These are phyloP conservation scores for Arctocebus calabarensis DNA, from an alignment of 2,797 vertebrate genomes.

Conservation along the genomic window DNA sequence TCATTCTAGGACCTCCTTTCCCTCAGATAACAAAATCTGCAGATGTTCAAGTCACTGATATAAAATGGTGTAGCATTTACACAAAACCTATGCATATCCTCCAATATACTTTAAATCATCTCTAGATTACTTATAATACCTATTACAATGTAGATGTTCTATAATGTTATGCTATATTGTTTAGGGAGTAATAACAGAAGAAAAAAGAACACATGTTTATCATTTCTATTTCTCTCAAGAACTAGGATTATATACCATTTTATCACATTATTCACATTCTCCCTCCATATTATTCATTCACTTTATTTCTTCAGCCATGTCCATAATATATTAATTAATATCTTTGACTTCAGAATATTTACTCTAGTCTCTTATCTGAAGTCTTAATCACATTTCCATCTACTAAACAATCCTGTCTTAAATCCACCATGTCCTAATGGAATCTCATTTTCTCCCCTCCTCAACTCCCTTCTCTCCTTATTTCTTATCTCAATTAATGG, in stretches of 20 bases:
- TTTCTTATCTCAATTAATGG: not conserved
- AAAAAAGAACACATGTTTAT: not conserved
- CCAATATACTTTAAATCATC: not conserved
- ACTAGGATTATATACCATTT: not conserved
- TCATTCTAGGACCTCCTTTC: not conserved
- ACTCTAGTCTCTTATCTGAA: not conserved
- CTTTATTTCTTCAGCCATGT: not conserved
- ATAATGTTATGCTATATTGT: not conserved
- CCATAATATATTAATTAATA: not conserved
- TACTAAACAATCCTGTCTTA: not conserved
- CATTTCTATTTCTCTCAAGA: not conserved
- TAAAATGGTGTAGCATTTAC: not conserved
- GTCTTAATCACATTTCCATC: not conserved
- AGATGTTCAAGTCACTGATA: not conserved
- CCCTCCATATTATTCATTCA: not conserved
- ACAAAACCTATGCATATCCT: not conserved
- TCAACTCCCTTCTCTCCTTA: not conserved
- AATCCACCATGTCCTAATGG: not conserved
- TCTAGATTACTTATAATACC: not conserved
- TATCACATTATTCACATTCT: not conserved
- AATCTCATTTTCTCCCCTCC: not conserved
- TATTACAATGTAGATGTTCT: not conserved
- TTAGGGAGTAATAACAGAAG: not conserved
- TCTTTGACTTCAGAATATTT: constrained; percentile 3
- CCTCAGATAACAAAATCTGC: not conserved